phyloP scores from a whole-genome alignment of 2,113 vertebrate species.

The Oophaga pumilio region DNA sequence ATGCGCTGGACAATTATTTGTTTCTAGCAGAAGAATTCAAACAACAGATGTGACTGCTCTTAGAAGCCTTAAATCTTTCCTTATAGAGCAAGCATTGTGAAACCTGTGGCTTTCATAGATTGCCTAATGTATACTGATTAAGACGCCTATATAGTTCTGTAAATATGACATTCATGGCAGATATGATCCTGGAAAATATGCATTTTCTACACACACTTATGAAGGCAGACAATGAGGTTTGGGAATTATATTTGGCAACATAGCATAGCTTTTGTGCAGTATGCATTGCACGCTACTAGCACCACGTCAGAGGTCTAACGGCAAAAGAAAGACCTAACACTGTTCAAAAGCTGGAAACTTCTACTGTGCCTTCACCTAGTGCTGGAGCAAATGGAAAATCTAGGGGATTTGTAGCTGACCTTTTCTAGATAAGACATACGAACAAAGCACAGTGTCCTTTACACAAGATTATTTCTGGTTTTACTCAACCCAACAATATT shows the following conservation, averaged over 20 bases:
- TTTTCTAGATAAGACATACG: conserved; percentile 29
- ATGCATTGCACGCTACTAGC: background rate
- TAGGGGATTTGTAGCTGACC: conserved; percentile 43
- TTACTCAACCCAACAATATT: conserved; percentile 31
- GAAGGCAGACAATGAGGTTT: background rate
- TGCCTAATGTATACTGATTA: background rate
- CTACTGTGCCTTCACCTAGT: background rate
- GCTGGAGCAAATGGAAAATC: conserved; percentile 33
- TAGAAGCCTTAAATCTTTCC: conserved; percentile 22
- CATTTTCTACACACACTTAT: conserved; percentile 16
- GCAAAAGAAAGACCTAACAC: background rate
- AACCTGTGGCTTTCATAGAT: conserved; percentile 2
- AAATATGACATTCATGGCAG: background rate
- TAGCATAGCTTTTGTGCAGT: background rate
- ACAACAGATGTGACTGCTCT: conserved; percentile 1
- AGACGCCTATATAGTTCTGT: background rate
- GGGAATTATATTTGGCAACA: background rate
- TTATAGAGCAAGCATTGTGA: conserved; percentile 14
- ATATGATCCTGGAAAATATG: background rate
- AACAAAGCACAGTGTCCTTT: conserved; percentile 49
- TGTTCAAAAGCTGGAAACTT: conserved; percentile 7
- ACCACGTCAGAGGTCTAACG: background rate
- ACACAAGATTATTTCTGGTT: conserved; percentile 41
- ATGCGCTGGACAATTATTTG: conserved; percentile 5
- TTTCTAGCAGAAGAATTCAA: conserved; percentile 8